phyloP scores from a whole-genome alignment of 1,140 invertebrate species.

The Drosophila gunungcola region DNA sequence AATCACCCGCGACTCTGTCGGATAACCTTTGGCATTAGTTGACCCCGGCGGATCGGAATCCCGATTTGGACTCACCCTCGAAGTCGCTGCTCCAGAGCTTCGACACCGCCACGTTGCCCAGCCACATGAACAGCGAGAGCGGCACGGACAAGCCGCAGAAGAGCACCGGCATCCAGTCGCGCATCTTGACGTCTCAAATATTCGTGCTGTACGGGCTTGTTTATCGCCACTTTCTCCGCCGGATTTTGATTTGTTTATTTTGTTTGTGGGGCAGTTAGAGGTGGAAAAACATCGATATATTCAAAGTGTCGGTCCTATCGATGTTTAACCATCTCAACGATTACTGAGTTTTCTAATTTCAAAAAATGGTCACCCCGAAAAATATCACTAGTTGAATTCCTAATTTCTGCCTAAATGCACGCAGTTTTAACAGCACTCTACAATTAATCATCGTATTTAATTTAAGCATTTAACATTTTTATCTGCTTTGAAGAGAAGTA shows the following conservation, averaged over 20 bases:
- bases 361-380: too few species aligned
- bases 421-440: too few species aligned
- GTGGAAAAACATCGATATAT: too few species aligned
- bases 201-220: neutral
- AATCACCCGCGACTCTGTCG: slow-evolving; percentile 87
- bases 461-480: too few species aligned
- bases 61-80: slow-evolving; percentile 22
- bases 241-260: slow-evolving; percentile 45
- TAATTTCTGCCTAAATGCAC: too few species aligned
- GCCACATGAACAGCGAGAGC: slow-evolving; percentile 90
- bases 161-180: slow-evolving; percentile 87
- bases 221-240: slow-evolving; percentile 27
- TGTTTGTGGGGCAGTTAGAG: neutral
- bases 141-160: slow-evolving; percentile 89
- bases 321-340: too few species aligned
- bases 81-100: slow-evolving; percentile 86
- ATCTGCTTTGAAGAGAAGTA: too few species aligned
- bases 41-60: slow-evolving; percentile 1
- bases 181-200: slow-evolving; percentile 15
- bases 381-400: too few species aligned
- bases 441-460: too few species aligned
- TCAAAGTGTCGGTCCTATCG: too few species aligned
- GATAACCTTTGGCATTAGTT: slow-evolving; percentile 85
- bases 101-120: slow-evolving; percentile 88
- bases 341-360: too few species aligned